Conservation (phyloP, 1,140 invertebrate genomes). For the Drosophila ogumai region DNA sequence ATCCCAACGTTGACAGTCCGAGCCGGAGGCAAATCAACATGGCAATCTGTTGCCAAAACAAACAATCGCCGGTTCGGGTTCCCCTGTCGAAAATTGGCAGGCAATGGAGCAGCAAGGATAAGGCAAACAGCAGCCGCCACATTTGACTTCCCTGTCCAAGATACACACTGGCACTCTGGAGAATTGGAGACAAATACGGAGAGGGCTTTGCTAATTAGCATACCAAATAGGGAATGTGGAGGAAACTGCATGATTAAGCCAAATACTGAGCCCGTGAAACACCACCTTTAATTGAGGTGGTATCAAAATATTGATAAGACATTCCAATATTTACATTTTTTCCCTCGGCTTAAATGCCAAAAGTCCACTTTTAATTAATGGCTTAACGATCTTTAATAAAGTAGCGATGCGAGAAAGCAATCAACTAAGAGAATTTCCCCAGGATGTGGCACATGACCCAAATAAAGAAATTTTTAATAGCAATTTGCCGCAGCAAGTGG, state of each 20-base stretch:
- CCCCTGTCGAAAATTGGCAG: conserved; percentile 42
- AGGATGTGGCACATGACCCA: conserved; percentile 16
- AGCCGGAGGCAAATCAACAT: conserved; percentile 40
- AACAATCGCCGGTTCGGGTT: conserved; percentile 23
- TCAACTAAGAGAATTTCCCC: conserved; percentile 18
- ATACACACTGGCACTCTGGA: background rate
- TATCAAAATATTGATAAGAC: too few species aligned
- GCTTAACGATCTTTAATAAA: conserved; percentile 17
- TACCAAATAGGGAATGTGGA: background rate
- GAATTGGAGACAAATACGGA: conserved; percentile 8
- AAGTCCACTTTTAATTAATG: background rate
- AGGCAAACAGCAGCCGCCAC: conserved; percentile 22
- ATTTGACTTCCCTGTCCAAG: conserved; percentile 26
- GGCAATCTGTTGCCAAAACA: conserved; percentile 47
- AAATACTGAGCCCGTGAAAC: background rate
- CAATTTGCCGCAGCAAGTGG: conserved; percentile 13
- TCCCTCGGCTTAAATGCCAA: background rate
- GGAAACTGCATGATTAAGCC: background rate
- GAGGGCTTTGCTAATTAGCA: conserved; percentile 29
- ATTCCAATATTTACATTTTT: background rate
- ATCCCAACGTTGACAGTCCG: conserved; percentile 45
- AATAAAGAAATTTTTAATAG: conserved; percentile 38
- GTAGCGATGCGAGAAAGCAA: conserved; percentile 13
- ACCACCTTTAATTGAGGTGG: background rate
- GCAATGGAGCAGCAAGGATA: conserved; percentile 38